Base-by-base conservation (phyloP, 2,888 invertebrate species). In the Epinotia ramella region DNA sequence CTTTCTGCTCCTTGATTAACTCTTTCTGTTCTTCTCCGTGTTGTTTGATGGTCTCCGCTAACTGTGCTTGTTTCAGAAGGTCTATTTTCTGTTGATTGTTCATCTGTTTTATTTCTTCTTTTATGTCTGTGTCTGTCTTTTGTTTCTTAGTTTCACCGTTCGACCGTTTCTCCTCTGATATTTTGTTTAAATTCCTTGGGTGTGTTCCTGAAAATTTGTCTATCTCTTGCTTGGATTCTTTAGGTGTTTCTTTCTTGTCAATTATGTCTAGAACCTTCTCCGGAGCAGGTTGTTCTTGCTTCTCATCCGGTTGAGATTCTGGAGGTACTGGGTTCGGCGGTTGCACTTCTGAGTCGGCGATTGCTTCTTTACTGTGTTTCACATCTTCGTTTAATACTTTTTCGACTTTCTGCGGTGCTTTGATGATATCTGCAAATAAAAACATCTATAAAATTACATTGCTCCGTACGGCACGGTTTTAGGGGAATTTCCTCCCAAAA, bases 21-120 rank as follows among this genome's bases (percentile, higher is more conserved):
- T 96, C 95, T 81, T 96, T 95, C 82, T 96, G 96, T 83, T 96
- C 96, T 84, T 96, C 94, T 75, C 96, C 96, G 79, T 97, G 96
- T 84, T 96, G 95, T 87, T 96, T 96, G 24, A 97, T 92, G 20
- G 96, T 96, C 85, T 96, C 95, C 49, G 96, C 91, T 12, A 96
- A 85, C 80, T 95, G 91, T 79, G 93, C 89, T 82, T 94, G 91
- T 81, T 94, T 94, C 0, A 91, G 83, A 62, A 89, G 88, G 53
- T 91, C 89, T 71, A 83, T 83, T 81, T 88, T 87, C 28, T 87
- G 85, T 88, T 87, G 82, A 68, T 76, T 83, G 12, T 81, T 75
- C 18, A 77, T 73, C 9, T 77, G 72, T 68, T 82, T 79, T 7
- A 63, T 78, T 5, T 75, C 77, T 74, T 84, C 81, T 64, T 81